These are phyloP conservation scores for Polyommatus iphigenia DNA, from an alignment of 2,888 invertebrate species.

Conservation along the genomic window DNA sequence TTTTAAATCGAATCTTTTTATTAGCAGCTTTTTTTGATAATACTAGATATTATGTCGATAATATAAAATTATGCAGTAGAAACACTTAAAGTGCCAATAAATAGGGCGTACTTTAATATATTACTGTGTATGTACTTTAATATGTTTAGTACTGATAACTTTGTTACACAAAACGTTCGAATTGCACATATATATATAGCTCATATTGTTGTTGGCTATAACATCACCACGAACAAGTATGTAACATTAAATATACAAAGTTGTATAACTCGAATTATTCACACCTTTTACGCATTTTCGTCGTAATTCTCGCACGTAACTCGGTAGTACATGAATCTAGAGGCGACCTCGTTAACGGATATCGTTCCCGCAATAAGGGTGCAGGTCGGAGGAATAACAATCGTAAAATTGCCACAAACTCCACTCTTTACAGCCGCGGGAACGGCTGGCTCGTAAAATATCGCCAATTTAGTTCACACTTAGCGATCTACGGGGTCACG, in stretches of 20 bases:
- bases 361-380: conserved; percentile 60
- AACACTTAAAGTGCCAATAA: background rate
- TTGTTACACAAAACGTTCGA: too few relatives aligned
- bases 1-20: too few relatives aligned
- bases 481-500: conserved; percentile 50
- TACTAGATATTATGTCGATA: too few relatives aligned
- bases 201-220: background rate
- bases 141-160: too few relatives aligned
- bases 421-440: conserved; percentile 62
- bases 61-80: too few relatives aligned
- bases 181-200: background rate
- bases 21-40: too few relatives aligned
- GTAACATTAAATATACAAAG: background rate
- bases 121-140: too few relatives aligned
- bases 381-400: conserved; percentile 62
- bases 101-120: background rate
- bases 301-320: background rate
- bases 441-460: conserved; percentile 73
- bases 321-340: conserved; percentile 37
- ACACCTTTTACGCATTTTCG: background rate
- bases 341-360: conserved; percentile 43
- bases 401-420: conserved; percentile 65
- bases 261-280: background rate
- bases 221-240: background rate
- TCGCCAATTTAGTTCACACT: conserved; percentile 74